phyloP scores from a whole-genome alignment of 2,113 vertebrate genomes.

The Dipodomys ordii region DNA sequence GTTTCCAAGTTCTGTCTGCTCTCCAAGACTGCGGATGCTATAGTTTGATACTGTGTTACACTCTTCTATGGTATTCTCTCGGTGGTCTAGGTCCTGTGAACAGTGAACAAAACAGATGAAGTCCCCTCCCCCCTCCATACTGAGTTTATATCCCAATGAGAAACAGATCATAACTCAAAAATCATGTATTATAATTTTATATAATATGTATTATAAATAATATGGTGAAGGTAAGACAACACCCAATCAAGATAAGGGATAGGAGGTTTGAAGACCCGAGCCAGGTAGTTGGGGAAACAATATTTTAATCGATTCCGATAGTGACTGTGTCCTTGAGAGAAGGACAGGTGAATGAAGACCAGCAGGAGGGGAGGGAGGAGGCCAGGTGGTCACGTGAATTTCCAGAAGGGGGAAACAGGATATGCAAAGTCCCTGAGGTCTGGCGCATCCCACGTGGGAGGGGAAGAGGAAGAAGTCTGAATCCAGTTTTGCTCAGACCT shows the following conservation, averaged over 20 bases:
- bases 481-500: background rate
- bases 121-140: no score
- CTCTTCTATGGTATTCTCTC: no score
- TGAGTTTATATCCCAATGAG: background rate
- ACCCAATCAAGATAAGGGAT: slow-evolving; percentile 14
- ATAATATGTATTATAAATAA: background rate
- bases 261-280: background rate
- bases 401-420: background rate
- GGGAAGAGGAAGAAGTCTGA: background rate
- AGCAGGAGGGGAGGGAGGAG: background rate
- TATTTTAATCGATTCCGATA: background rate
- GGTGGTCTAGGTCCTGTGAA: no score
- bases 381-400: background rate
- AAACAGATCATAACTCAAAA: background rate
- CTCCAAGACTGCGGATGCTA: background rate
- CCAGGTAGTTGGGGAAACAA: background rate
- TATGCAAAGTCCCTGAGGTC: background rate
- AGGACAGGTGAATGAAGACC: background rate
- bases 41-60: no score
- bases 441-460: background rate
- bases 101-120: no score
- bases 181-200: background rate
- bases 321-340: background rate
- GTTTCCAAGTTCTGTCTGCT: background rate
- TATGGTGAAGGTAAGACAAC: no score